phyloP scores from a whole-genome alignment of 2,797 vertebrate species.

The Sebastes taczanowskii region DNA sequence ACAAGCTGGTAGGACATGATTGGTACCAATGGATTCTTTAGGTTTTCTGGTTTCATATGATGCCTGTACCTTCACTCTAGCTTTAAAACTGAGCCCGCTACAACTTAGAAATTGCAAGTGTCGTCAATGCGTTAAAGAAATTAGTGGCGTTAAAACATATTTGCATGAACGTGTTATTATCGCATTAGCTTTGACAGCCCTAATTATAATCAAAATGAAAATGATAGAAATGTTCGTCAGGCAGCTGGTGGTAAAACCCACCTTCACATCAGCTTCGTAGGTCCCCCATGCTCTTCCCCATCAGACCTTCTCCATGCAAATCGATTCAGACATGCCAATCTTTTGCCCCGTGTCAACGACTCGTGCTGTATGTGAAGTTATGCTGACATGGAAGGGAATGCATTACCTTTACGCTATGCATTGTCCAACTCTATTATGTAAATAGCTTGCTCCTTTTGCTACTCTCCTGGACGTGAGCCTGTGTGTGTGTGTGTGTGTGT shows the following conservation, averaged over 20 bases:
- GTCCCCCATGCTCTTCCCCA: background rate
- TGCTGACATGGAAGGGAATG: conserved; percentile 57
- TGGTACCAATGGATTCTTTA: no score
- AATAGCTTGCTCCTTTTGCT: conserved; percentile 32
- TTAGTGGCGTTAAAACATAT: no score
- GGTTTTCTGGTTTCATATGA: no score
- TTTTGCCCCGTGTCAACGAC: conserved; percentile 25
- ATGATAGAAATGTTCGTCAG: background rate
- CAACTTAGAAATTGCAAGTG: no score
- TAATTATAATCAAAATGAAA: background rate
- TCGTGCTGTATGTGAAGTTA: conserved; percentile 27
- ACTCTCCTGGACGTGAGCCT: background rate
- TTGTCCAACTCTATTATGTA: conserved; percentile 68
- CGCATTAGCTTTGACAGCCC: no score
- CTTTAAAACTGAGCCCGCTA: no score
- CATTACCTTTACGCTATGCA: conserved; percentile 51
- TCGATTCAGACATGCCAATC: conserved; percentile 50
- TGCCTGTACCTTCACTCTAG: no score
- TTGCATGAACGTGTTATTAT: no score
- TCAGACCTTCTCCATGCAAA: conserved; percentile 18
- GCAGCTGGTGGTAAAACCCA: background rate
- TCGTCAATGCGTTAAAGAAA: no score
- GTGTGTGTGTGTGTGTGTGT: background rate
- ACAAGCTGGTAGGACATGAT: no score
- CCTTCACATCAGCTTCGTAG: background rate